Evolutionary conservation across 2,113 vertebrate genomes (phyloP).

Genomic region (Prunella fulvescens): DNA sequence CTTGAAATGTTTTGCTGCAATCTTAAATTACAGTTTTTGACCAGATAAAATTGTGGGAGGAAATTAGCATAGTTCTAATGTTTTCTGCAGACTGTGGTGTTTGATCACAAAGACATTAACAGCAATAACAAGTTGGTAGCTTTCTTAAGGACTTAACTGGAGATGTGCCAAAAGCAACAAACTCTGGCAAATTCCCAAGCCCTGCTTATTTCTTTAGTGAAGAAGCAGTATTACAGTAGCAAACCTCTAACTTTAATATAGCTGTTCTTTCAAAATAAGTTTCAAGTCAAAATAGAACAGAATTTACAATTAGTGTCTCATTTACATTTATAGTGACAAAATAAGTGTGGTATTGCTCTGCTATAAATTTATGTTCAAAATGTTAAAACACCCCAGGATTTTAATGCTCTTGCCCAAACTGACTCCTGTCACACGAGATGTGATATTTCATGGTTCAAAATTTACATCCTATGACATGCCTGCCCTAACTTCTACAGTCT

Average conservation of each 20-base stretch:
- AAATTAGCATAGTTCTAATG: background rate
- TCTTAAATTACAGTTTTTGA: background rate
- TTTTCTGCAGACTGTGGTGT: background rate
- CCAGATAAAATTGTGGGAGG: background rate
- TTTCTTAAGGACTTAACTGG: constrained; percentile 36
- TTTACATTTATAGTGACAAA: constrained; percentile 9
- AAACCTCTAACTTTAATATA: background rate
- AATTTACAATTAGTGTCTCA: background rate
- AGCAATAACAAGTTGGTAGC: background rate
- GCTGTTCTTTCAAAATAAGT: background rate
- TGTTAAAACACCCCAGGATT: background rate
- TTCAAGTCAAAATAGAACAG: background rate
- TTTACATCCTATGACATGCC: background rate
- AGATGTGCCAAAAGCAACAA: constrained; percentile 36
- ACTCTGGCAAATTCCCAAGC: constrained; percentile 30
- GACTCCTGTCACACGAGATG: background rate
- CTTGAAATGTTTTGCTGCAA: background rate
- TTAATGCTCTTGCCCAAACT: background rate
- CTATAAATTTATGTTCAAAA: background rate
- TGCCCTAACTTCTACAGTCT: background rate
- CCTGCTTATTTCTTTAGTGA: background rate
- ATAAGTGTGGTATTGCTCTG: background rate
- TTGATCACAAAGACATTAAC: constrained; percentile 30
- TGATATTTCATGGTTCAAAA: background rate
- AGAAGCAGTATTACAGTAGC: background rate